Evolutionary conservation across 2,888 invertebrate species (phyloP).

Genomic region (Zhuqinia jingwanae): DNA sequence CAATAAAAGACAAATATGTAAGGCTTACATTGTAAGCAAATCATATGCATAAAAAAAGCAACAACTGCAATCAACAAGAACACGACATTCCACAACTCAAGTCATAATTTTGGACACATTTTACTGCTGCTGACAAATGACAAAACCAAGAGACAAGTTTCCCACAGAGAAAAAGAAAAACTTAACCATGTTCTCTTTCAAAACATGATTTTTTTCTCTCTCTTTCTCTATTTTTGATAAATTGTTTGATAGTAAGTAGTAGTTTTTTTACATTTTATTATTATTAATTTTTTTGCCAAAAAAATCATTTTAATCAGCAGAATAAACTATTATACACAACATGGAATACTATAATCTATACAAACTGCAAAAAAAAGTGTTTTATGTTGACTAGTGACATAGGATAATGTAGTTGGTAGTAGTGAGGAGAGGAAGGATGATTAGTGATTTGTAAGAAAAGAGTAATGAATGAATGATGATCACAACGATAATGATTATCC

Average conservation of each 20-base stretch:
- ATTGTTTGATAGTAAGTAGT: slow-evolving; percentile 49
- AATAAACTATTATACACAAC: no score
- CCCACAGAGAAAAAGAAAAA: slow-evolving; percentile 55
- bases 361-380: not conserved
- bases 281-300: slow-evolving; percentile 53
- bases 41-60: not conserved
- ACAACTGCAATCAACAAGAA: not conserved
- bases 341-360: no score
- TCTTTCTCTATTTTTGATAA: slow-evolving; percentile 35
- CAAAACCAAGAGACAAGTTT: slow-evolving; percentile 51
- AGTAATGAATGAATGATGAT: not conserved
- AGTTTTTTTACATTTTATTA: slow-evolving; percentile 4
- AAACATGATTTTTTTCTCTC: slow-evolving; percentile 38
- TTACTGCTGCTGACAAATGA: slow-evolving; percentile 61
- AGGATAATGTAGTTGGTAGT: not conserved
- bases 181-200: slow-evolving; percentile 50
- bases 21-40: no score
- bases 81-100: slow-evolving; percentile 27
- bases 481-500: not conserved
- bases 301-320: slow-evolving; percentile 25
- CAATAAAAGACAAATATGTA: no score
- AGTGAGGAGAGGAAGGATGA: not conserved
- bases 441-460: not conserved
- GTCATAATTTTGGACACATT: slow-evolving; percentile 58
- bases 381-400: no score